Evolutionary conservation across 2,888 invertebrate genomes (phyloP).

Genomic region (Ennomos quercinarius): DNA sequence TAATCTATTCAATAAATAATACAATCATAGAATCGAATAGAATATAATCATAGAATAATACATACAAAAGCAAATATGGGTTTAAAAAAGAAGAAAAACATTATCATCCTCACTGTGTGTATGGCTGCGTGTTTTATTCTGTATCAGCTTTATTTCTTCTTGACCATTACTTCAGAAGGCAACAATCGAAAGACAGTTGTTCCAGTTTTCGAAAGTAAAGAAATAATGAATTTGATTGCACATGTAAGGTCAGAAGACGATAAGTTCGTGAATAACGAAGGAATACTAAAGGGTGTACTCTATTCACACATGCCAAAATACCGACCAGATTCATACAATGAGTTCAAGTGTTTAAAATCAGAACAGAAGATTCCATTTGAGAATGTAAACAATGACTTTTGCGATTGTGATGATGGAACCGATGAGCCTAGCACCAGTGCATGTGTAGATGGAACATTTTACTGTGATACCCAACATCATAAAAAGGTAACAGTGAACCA

Average conservation of each 20-base stretch:
- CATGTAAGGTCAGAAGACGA: constrained; percentile 70
- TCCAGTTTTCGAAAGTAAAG: constrained; percentile 58
- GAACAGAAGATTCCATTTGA: constrained; percentile 68
- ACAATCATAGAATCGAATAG: too few relatives aligned
- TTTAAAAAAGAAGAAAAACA: constrained; percentile 74
- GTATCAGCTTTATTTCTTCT: constrained; percentile 77
- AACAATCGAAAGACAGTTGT: constrained; percentile 54
- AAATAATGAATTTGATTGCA: constrained; percentile 48
- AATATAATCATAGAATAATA: too few relatives aligned
- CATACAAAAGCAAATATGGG: constrained; percentile 53
- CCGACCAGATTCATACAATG: constrained; percentile 64
- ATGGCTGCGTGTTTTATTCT: constrained; percentile 69
- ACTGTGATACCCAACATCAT: constrained; percentile 88
- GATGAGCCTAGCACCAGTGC: constrained; percentile 96
- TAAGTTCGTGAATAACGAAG: constrained; percentile 70
- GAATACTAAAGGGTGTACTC: constrained; percentile 73
- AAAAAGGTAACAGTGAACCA: constrained; percentile 66
- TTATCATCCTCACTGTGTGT: constrained; percentile 65
- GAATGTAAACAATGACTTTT: constrained; percentile 92
- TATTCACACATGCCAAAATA: constrained; percentile 66
- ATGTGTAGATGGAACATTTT: constrained; percentile 93
- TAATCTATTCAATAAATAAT: too few relatives aligned
- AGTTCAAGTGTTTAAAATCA: constrained; percentile 75
- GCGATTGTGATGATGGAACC: constrained; percentile 93
- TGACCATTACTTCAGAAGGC: constrained; percentile 65